These are phyloP conservation scores for Dichetophora obliterata DNA, from an alignment of 2,888 invertebrate species.

Conservation along the genomic window DNA sequence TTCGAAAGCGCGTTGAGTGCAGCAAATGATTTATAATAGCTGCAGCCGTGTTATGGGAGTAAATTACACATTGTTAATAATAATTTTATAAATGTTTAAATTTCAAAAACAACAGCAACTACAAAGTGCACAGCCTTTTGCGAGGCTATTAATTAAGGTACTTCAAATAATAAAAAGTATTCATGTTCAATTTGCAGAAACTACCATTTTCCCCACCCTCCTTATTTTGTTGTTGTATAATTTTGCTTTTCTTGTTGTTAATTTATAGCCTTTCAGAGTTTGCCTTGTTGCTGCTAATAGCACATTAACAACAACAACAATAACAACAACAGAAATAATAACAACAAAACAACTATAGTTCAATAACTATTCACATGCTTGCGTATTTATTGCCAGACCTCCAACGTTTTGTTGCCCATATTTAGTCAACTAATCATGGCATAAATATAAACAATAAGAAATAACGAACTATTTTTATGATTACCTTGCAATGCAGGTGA, in stretches of 20 bases:
- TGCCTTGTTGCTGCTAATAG: not conserved
- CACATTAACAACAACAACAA: constrained; percentile 4
- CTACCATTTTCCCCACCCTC: not conserved
- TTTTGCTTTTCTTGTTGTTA: not conserved
- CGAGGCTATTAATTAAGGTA: constrained; percentile 23
- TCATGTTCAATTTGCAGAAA: not conserved
- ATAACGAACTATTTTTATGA: not conserved
- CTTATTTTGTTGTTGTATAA: not conserved
- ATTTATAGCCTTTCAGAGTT: constrained; percentile 6
- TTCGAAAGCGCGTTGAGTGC: constrained; percentile 17
- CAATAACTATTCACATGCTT: not conserved
- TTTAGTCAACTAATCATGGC: constrained; percentile 18
- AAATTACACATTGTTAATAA: constrained; percentile 43
- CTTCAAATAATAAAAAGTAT: constrained; percentile 25
- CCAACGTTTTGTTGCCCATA: constrained; percentile 11
- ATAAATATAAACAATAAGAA: constrained; percentile 12
- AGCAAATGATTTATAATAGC: constrained; percentile 50
- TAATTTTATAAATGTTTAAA: constrained; percentile 37
- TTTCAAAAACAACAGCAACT: constrained; percentile 14
- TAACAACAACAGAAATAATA: not conserved
- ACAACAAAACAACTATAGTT: not conserved
- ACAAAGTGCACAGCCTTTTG: not conserved
- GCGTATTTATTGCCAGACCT: not conserved
- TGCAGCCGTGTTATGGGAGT: constrained; percentile 41
- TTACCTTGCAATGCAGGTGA: not conserved